Conservation (phyloP, 2,797 vertebrate genomes). For the Sebastes cheni region DNA sequence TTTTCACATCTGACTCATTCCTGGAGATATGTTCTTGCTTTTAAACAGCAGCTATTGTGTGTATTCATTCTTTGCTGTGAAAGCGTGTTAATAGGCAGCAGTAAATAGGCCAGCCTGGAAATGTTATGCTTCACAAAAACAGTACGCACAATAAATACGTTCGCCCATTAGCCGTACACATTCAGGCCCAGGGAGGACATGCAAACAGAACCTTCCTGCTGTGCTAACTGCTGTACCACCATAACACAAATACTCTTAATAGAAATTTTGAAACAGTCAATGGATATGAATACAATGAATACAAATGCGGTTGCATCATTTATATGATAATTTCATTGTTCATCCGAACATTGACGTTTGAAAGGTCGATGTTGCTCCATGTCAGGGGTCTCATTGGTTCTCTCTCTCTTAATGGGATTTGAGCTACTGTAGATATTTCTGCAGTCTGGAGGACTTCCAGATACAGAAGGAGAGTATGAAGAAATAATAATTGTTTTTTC, state of each 20-base stretch:
- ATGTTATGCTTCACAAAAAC: neutral
- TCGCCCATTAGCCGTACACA: neutral
- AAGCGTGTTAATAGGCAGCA: neutral
- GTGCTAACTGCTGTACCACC: neutral
- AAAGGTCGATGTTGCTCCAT: neutral
- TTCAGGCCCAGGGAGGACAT: neutral
- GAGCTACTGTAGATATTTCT: neutral
- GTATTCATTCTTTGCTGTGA: neutral
- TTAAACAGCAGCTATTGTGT: neutral
- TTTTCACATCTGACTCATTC: neutral
- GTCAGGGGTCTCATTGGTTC: neutral
- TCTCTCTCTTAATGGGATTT: constrained; percentile 1
- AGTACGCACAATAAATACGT: constrained; percentile 9
- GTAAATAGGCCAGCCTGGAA: neutral
- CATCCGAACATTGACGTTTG: neutral
- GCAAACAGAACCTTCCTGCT: neutral
- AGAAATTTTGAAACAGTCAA: neutral
- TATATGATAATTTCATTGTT: constrained; percentile 18
- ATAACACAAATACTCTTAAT: neutral
- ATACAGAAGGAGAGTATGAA: neutral
- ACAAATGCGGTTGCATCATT: constrained; percentile 2
- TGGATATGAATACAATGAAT: neutral
- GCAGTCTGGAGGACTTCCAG: neutral
- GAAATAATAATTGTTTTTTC: neutral
- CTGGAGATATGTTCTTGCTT: neutral